phyloP scores from a whole-genome alignment of 1,140 invertebrate species.

The Elymnias hypermnestra region DNA sequence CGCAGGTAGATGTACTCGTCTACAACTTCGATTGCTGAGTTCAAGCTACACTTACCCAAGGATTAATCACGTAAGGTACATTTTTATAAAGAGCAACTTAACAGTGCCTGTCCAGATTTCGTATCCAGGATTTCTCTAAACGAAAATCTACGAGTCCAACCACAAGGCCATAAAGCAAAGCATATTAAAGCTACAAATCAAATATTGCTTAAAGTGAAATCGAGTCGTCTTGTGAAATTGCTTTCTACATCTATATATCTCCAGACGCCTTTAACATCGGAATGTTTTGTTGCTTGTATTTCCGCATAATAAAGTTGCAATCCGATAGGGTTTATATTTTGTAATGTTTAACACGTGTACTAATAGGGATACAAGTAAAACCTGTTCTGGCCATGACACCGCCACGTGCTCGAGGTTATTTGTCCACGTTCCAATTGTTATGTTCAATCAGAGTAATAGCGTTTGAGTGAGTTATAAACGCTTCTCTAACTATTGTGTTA shows the following conservation, averaged over 20 bases:
- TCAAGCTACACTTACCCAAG: too few relatives aligned
- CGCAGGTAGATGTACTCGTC: too few relatives aligned
- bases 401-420: slow-evolving; percentile 28
- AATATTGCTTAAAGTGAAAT: not conserved
- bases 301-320: slow-evolving; percentile 18
- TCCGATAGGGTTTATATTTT: slow-evolving; percentile 5
- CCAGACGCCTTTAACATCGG: too few relatives aligned
- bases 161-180: too few relatives aligned
- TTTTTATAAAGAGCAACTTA: too few relatives aligned
- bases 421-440: slow-evolving; percentile 27
- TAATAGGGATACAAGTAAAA: slow-evolving; percentile 21
- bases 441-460: slow-evolving; percentile 29
- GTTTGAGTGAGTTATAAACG: slow-evolving; percentile 14
- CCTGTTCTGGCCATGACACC: slow-evolving; percentile 23
- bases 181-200: too few relatives aligned
- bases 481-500: slow-evolving; percentile 7
- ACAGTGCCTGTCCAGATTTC: too few relatives aligned
- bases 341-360: slow-evolving; percentile 19
- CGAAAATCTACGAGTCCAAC: too few relatives aligned
- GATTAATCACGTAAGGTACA: too few relatives aligned
- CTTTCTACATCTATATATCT: not conserved
- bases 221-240: not conserved
- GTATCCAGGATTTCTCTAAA: too few relatives aligned
- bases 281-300: slow-evolving; percentile 7
- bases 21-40: too few relatives aligned